A percentile compares a stretch with the other conserved stretches of the same genome.
phyloP scores from a whole-genome alignment of 2,797 vertebrate genomes.

The Danio albolineatus region DNA sequence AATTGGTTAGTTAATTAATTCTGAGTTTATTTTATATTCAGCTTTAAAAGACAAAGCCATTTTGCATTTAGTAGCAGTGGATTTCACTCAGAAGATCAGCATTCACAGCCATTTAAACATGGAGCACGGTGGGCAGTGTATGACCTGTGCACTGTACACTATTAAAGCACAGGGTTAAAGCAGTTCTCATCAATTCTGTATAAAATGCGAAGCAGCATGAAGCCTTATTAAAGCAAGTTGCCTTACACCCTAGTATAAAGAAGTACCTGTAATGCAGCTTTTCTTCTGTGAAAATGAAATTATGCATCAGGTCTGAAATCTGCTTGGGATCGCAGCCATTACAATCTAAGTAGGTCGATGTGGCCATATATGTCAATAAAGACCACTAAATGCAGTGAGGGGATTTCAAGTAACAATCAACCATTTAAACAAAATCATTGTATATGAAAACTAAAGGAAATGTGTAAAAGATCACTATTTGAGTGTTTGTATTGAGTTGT shows the following conservation, averaged over 20 bases:
- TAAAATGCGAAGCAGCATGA: conserved; percentile 21
- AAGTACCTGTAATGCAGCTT: conserved; percentile 31
- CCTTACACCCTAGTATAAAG: conserved; percentile 9
- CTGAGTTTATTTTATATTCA: background rate
- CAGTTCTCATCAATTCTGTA: background rate
- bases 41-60: conserved; percentile 13
- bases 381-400: background rate
- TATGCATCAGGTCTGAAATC: conserved; percentile 23
- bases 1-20: conserved; percentile 19
- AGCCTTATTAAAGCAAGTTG: conserved; percentile 16
- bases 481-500: background rate
- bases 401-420: background rate
- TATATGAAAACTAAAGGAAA: background rate
- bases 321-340: background rate
- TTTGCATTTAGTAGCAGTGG: conserved; percentile 27
- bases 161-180: background rate
- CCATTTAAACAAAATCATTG: background rate
- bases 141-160: background rate
- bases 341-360: background rate
- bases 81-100: background rate
- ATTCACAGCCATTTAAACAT: conserved; percentile 23
- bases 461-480: background rate
- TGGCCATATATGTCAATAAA: background rate
- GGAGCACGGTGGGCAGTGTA: conserved; percentile 10
- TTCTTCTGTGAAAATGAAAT: conserved; percentile 37